Evolutionary conservation across 2,888 invertebrate genomes (phyloP).

Genomic region (Tipula helvola): DNA sequence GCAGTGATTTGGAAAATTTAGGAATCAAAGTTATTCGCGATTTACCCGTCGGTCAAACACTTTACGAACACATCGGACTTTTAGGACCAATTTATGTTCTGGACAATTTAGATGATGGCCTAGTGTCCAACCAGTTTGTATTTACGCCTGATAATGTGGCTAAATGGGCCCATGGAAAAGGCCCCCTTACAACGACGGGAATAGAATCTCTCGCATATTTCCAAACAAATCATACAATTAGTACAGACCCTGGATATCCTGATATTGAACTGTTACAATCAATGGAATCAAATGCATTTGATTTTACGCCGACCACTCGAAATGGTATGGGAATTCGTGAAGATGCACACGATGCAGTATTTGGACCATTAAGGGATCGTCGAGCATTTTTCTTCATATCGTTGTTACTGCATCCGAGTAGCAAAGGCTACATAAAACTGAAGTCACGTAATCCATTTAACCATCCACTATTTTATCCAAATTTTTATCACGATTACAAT

Average conservation of each 20-base stretch:
- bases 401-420: constrained; percentile 45
- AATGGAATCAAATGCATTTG: constrained; percentile 44
- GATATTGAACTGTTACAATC: constrained; percentile 50
- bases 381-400: constrained; percentile 40
- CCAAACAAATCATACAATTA: constrained; percentile 44
- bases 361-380: constrained; percentile 26
- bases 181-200: constrained; percentile 41
- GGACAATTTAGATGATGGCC: constrained; percentile 6
- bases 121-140: background rate
- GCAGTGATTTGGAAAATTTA: constrained; percentile 30
- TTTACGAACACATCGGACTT: constrained; percentile 44
- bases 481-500: constrained; percentile 44
- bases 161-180: constrained; percentile 30
- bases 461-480: constrained; percentile 47
- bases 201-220: constrained; percentile 46
- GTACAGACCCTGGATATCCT: constrained; percentile 40
- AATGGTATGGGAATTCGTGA: constrained; percentile 37
- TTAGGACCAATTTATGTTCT: constrained; percentile 27
- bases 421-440: constrained; percentile 45
- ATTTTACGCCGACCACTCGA: constrained; percentile 24
- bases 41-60: constrained; percentile 39
- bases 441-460: constrained; percentile 39
- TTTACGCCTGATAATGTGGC: background rate
- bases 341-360: constrained; percentile 27
- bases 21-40: constrained; percentile 35